phyloP scores from a whole-genome alignment of 1,140 invertebrate genomes.

The Phymastichus coffea region DNA sequence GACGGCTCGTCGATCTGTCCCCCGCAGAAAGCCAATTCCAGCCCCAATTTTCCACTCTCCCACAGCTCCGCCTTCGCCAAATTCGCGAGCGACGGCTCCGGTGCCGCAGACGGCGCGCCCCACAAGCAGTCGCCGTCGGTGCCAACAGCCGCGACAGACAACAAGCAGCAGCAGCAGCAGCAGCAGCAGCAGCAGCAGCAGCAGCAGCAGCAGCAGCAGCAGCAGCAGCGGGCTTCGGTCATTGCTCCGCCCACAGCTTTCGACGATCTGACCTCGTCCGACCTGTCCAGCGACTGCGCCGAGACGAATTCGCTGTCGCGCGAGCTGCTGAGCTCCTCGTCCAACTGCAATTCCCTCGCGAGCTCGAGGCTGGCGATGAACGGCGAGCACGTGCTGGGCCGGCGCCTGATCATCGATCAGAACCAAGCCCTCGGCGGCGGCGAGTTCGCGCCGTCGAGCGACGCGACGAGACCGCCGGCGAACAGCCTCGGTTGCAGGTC shows the following conservation, averaged over 20 bases:
- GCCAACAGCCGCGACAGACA: not conserved
- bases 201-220: not conserved
- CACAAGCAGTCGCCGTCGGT: not conserved
- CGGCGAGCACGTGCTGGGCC: conserved; percentile 34
- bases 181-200: not conserved
- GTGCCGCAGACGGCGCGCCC: not conserved
- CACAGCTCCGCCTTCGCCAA: conserved; percentile 54
- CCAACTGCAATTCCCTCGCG: conserved; percentile 35
- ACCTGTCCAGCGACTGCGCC: conserved; percentile 48
- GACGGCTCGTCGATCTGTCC: conserved; percentile 23
- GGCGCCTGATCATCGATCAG: conserved; percentile 46
- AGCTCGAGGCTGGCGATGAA: conserved; percentile 26
- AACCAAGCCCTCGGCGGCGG: conserved; percentile 40
- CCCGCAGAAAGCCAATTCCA: conserved; percentile 24
- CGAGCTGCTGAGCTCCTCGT: conserved; percentile 28
- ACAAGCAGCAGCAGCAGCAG: not conserved
- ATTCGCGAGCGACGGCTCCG: conserved; percentile 34
- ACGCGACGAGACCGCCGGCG: too few species aligned
- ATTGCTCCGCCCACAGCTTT: conserved; percentile 53
- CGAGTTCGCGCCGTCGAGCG: conserved; percentile 10
- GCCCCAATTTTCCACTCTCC: conserved; percentile 41
- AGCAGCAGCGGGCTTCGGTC: conserved; percentile 44
- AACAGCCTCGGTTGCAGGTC: conserved; percentile 29
- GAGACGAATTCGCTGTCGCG: conserved; percentile 44
- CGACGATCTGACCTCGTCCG: conserved; percentile 44